Conservation (phyloP, 1,140 invertebrate genomes). For the Drosophila hydei region DNA sequence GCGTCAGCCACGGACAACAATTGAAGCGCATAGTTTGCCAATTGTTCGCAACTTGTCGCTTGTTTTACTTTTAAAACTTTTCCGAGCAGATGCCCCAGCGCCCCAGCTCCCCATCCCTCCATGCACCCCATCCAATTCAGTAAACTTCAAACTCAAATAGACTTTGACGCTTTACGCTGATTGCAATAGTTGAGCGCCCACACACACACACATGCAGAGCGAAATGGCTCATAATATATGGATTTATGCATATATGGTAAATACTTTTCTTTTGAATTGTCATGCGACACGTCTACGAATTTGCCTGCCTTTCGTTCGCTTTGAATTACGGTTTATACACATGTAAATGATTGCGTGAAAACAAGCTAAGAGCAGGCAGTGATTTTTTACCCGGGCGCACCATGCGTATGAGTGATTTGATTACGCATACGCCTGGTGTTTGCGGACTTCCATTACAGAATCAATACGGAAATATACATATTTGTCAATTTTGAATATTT, state of each 20-base stretch:
- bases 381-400: too few species aligned
- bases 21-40: constrained; percentile 78
- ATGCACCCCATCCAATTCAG: background rate
- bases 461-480: background rate
- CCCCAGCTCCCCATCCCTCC: background rate
- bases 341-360: constrained; percentile 20
- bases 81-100: constrained; percentile 32
- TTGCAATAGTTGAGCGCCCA: constrained; percentile 66
- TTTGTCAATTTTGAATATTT: background rate
- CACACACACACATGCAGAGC: constrained; percentile 20
- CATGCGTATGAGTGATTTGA: constrained; percentile 5
- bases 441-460: background rate
- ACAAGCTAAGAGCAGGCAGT: constrained; percentile 14
- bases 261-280: constrained; percentile 43
- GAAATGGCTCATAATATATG: constrained; percentile 40
- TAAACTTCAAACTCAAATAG: constrained; percentile 70
- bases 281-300: constrained; percentile 13
- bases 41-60: constrained; percentile 63
- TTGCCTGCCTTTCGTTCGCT: background rate
- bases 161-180: constrained; percentile 79
- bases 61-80: constrained; percentile 78
- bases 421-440: background rate
- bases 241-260: constrained; percentile 50
- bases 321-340: constrained; percentile 17
- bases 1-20: constrained; percentile 52